Base-by-base conservation (phyloP, 1,140 invertebrate species). In the Geopemphigus sp. region DNA sequence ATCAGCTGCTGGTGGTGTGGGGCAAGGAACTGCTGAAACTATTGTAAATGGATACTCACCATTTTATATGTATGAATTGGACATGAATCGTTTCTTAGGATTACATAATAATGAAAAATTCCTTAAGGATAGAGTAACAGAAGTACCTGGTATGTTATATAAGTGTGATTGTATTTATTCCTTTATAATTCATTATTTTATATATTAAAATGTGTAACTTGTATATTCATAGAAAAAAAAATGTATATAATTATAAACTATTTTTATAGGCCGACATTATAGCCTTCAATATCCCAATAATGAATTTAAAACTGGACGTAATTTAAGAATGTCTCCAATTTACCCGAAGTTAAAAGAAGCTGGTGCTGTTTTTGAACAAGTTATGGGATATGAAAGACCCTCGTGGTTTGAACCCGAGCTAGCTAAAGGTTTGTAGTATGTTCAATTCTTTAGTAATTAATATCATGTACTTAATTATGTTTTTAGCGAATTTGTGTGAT, bases 311-410 rank as follows among this genome's bases (percentile, higher is more conserved):
- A 95, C 92, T 12, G 95, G 95, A 0, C 87, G 97, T 73, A 97
- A 97, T 86, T 86, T 99, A 19, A 87, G 97, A 81, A 96, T 97
- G 89, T 98, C 97, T 1, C 96, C 97, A 0, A 94, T 99, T 81
- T 98, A 97, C 88, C 94, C 96, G 2, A 92, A 94, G 81, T 86
- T 98, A 1, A 90, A 93, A 84, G 92, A 94, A 84, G 93, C 92
- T 53, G 97, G 97, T 0, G 98, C 95, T n/a, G 92, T 97, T 15
- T 99, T 99, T 87, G 95, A 95, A 12, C 96, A 98, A 86, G 95
- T 95, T 39, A 98, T 99, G 95, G 97, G 97, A 1, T 99, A 99
- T 85, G 98, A 99, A 86, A 88, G 97, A 82, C 95, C 97, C 0
- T 91, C 94, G 54, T 99, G 94, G 90, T 99, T 98, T 86, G 90